These are phyloP conservation scores for Psilopsiagon aurifrons DNA, from an alignment of 2,113 vertebrate genomes.

Conservation along the genomic window DNA sequence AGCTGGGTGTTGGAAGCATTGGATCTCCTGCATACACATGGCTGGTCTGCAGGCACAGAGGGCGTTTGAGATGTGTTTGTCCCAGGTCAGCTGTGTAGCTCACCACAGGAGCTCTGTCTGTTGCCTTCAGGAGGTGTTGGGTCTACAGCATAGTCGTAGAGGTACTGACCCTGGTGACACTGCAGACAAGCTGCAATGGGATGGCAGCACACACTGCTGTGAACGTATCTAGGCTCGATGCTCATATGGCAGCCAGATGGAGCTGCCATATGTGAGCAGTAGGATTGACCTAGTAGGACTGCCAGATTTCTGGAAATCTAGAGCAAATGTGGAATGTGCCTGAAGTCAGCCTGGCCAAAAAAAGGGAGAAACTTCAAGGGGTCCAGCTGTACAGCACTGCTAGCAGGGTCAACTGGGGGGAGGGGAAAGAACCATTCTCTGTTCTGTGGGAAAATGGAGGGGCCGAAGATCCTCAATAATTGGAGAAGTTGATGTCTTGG, in stretches of 20 bases:
- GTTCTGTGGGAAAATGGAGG: background rate
- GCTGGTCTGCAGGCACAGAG: background rate
- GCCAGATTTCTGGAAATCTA: background rate
- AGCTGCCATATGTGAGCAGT: background rate
- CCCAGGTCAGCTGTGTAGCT: background rate
- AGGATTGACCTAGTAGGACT: background rate
- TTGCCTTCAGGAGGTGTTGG: background rate
- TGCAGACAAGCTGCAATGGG: background rate
- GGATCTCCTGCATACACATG: fast-evolving
- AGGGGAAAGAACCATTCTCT: background rate
- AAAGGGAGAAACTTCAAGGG: background rate
- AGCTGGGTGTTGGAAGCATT: background rate
- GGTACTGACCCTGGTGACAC: background rate
- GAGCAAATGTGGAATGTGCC: background rate
- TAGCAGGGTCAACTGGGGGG: background rate
- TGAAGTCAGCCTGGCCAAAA: background rate
- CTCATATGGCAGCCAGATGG: slow-evolving; percentile 24
- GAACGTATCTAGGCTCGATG: background rate
- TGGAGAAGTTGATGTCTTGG: background rate
- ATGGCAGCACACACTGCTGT: background rate
- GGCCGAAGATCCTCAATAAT: background rate
- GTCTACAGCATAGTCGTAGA: background rate
- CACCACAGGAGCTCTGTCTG: background rate
- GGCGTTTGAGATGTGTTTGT: background rate
- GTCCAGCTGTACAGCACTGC: background rate